These are phyloP conservation scores for Rosalia funebris DNA, from an alignment of 2,888 invertebrate species.

Conservation along the genomic window DNA sequence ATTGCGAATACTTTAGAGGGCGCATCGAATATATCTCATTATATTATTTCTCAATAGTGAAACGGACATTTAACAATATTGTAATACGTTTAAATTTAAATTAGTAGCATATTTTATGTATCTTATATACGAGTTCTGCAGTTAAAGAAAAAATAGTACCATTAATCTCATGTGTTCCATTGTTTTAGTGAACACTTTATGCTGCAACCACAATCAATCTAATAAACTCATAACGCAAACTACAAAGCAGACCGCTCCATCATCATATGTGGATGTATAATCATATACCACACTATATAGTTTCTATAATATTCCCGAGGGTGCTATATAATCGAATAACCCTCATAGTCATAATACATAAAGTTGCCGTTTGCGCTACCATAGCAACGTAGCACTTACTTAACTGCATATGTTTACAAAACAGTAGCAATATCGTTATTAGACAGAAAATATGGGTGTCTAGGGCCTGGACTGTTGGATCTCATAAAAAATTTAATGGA, in stretches of 20 bases:
- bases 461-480: no score
- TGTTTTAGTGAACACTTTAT: no score
- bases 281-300: not conserved
- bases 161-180: no score
- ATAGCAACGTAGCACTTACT: not conserved
- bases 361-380: constrained; percentile 5
- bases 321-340: constrained; percentile 13
- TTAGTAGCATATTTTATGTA: not conserved
- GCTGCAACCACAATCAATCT: not conserved
- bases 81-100: not conserved
- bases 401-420: not conserved
- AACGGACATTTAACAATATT: no score
- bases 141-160: no score
- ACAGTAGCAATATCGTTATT: no score
- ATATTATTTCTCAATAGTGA: no score
- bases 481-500: no score
- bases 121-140: no score
- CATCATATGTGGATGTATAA: not conserved
- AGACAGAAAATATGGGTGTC: no score
- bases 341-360: constrained; percentile 10
- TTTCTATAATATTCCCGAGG: constrained; percentile 8
- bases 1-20: no score
- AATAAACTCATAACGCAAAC: not conserved
- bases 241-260: not conserved
- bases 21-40: no score